Percentiles rank a stretch among this genome's conserved stretches.
phyloP scores from a whole-genome alignment of 1,140 invertebrate species.

The Hyposmocoma kahamanoa region DNA sequence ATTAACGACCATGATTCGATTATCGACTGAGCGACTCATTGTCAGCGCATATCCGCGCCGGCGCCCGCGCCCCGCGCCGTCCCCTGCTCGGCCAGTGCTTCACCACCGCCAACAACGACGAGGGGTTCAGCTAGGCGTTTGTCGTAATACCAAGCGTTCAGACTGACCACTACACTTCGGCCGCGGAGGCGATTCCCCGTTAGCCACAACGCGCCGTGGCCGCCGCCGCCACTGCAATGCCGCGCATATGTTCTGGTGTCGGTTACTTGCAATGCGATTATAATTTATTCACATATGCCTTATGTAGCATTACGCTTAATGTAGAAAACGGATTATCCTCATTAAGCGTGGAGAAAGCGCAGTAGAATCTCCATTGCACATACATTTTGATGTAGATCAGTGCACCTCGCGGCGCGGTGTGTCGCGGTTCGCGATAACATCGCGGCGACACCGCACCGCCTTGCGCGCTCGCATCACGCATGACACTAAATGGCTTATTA shows the following conservation, averaged over 20 bases:
- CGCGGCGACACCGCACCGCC: not conserved
- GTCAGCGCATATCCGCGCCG: constrained; percentile 17
- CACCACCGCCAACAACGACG: too few species aligned
- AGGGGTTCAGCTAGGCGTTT: too few species aligned
- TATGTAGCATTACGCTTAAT: too few species aligned
- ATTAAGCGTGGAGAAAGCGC: not conserved
- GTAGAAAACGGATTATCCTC: not conserved
- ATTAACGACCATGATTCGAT: constrained; percentile 46
- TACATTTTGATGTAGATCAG: not conserved
- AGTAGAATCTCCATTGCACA: not conserved
- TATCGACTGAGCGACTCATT: constrained; percentile 15
- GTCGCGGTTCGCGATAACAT: not conserved
- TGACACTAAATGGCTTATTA: too few species aligned
- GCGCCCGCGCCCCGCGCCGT: constrained; percentile 1
- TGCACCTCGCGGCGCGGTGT: not conserved
- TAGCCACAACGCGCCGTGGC: constrained; percentile 13
- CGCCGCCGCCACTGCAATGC: too few species aligned
- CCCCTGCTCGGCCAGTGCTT: too few species aligned
- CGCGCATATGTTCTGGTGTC: too few species aligned
- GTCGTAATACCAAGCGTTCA: too few species aligned
- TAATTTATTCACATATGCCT: too few species aligned
- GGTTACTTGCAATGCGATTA: too few species aligned
- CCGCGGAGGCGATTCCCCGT: constrained; percentile 24
- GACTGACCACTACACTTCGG: too few species aligned
- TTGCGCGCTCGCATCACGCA: too few species aligned